Base-by-base conservation (phyloP, 2,888 invertebrate species). In the Rhyacophila evoluta region DNA sequence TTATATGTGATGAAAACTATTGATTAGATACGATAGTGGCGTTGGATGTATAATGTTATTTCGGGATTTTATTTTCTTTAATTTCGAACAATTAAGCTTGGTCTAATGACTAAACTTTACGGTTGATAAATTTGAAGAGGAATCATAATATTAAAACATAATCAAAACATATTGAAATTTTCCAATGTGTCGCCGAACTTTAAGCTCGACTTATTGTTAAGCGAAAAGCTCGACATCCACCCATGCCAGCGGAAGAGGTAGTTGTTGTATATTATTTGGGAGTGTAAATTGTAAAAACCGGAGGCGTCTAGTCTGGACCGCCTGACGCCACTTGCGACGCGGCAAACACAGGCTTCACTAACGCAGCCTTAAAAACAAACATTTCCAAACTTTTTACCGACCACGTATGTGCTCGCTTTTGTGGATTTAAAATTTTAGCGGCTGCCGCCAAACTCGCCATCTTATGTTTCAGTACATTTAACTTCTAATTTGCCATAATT, bases 261-360 rank as follows among this genome's bases (percentile, higher is more conserved):
- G 55, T 55, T 55, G 55, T 55, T 55, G 55, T 55, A 55, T 55
- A 55, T 33, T 33, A 33, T 55, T 55, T 55, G 55, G 55, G 55
- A 55, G 55, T 55, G 55, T 55, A 78, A 78, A 78, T 72, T 55
- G 55, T 55, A 78, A 78, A 78, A 78, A 78, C 78, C 78, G 55
- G 78, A 78, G 78, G 78, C 78, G 78, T 68, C 77, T 77, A 15
- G 78, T 78, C 78, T 78, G 70, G 68, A 38, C 69, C 36, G 36
- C 39, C 68, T 77, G 72, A 74, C 74, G 74, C 74, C 74, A 55
- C 74, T 28, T 29, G 55, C 41, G 55, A 28, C 69, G 69, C 69
- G 29, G 12, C n/a, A 10, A 69, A 28, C 69, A 69, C 29, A 28
- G 33, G 28, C 33, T 28, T 28, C 69, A 15, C 69, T 29, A 69